phyloP scores from a whole-genome alignment of 1,140 invertebrate genomes.

The Colletes latitarsis region DNA sequence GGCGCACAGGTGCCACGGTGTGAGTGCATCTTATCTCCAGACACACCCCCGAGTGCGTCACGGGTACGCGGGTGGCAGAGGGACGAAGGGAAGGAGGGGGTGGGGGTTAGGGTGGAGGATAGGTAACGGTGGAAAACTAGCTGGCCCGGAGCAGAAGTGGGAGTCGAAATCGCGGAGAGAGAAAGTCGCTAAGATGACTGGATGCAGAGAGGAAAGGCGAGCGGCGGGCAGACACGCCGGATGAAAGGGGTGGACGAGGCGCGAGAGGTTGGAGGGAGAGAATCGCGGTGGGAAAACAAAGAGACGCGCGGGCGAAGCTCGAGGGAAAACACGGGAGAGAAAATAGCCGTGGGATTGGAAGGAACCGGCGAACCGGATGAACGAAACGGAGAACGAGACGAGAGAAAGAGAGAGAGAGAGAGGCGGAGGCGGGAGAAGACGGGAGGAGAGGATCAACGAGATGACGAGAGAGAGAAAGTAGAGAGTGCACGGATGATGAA shows the following conservation, averaged over 20 bases:
- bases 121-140: constrained; percentile 27
- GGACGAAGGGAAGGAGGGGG: neutral
- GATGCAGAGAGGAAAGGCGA: constrained; percentile 26
- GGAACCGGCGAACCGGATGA: constrained; percentile 9
- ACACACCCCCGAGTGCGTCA: constrained; percentile 55
- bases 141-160: constrained; percentile 14
- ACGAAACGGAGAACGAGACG: neutral
- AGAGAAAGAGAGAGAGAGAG: constrained; percentile 30
- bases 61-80: neutral
- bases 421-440: neutral
- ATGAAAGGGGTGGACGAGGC: constrained; percentile 13
- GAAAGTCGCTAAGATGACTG: constrained; percentile 3
- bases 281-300: neutral
- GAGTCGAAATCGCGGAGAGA: constrained; percentile 13
- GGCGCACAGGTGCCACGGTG: constrained; percentile 52
- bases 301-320: neutral
- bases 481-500: constrained; percentile 45
- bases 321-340: constrained; percentile 26
- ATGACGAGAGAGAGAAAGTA: constrained; percentile 4
- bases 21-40: constrained; percentile 64
- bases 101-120: neutral
- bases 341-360: constrained; percentile 13
- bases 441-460: neutral
- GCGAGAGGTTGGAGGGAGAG: neutral
- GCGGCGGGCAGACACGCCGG: neutral